Evolutionary conservation across 2,113 vertebrate species (phyloP).

Genomic region (Ovis canadensis): DNA sequence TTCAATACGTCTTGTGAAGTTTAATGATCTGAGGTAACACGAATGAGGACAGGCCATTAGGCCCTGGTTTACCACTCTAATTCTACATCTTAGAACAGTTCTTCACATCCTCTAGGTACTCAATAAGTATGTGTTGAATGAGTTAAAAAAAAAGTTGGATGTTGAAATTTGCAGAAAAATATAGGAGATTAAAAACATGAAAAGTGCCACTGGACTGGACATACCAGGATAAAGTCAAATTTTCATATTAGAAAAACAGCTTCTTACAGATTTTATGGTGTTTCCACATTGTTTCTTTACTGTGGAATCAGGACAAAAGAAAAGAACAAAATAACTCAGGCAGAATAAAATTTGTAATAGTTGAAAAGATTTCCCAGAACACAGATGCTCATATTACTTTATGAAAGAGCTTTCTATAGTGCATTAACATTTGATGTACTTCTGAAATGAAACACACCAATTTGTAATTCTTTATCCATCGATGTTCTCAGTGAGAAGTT

Average conservation of each 20-base stretch:
- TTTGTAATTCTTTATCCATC: constrained; percentile 15
- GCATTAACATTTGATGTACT: background rate
- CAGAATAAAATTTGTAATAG: background rate
- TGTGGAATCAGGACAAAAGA: background rate
- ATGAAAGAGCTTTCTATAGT: background rate
- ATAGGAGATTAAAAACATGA: background rate
- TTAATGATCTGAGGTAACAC: background rate
- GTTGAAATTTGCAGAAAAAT: background rate
- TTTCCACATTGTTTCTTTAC: background rate
- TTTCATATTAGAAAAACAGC: background rate
- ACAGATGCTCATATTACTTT: constrained; percentile 7
- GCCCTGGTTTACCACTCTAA: background rate
- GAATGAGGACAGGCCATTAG: background rate
- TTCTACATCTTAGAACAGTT: background rate
- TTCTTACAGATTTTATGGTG: background rate
- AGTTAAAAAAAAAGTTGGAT: background rate
- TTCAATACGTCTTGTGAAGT: background rate
- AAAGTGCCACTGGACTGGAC: background rate
- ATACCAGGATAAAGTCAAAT: background rate
- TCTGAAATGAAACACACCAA: background rate
- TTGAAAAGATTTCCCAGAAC: background rate
- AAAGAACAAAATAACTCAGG: background rate
- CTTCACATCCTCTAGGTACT: background rate
- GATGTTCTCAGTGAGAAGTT: constrained; percentile 12
- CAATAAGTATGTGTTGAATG: background rate